Evolutionary conservation across 2,888 invertebrate genomes (phyloP).

Genomic region (Strigamia maritima): DNA sequence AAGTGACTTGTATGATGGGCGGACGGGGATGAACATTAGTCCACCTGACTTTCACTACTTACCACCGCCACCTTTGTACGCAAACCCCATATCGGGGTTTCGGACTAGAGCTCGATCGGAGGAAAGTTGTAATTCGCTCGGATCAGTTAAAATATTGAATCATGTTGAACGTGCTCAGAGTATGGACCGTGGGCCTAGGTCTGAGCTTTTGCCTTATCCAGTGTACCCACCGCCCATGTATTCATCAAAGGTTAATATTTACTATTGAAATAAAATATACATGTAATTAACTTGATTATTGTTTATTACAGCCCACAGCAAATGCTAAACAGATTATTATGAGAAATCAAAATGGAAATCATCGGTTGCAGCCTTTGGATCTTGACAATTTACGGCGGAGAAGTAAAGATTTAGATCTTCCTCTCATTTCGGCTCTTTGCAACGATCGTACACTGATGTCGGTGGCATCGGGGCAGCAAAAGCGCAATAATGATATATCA

Average conservation of each 20-base stretch:
- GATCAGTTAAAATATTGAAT: background rate
- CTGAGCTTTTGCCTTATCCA: background rate
- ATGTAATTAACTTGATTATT: background rate
- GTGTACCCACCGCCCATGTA: background rate
- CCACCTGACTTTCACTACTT: constrained; percentile 13
- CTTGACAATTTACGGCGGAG: constrained; percentile 81
- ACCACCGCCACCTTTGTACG: constrained; percentile 41
- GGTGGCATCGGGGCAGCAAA: background rate
- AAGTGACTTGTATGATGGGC: background rate
- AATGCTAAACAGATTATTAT: background rate
- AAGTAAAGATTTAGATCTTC: constrained; percentile 83
- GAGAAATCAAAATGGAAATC: background rate
- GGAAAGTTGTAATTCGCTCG: constrained; percentile 35
- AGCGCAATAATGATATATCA: background rate
- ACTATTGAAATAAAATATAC: background rate
- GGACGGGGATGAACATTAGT: background rate
- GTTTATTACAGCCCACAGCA: background rate
- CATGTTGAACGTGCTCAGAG: constrained; percentile 28
- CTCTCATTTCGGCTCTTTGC: constrained; percentile 86
- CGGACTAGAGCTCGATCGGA: constrained; percentile 34
- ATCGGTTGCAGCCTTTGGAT: constrained; percentile 59
- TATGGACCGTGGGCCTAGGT: constrained; percentile 24
- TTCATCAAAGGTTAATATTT: background rate
- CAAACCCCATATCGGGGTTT: constrained; percentile 37
- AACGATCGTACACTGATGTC: constrained; percentile 75